Percentiles rank a stretch among this genome's conserved stretches.
These are phyloP conservation scores for Melanerpes aurifrons DNA, from an alignment of 2,113 vertebrate species.

Conservation along the genomic window DNA sequence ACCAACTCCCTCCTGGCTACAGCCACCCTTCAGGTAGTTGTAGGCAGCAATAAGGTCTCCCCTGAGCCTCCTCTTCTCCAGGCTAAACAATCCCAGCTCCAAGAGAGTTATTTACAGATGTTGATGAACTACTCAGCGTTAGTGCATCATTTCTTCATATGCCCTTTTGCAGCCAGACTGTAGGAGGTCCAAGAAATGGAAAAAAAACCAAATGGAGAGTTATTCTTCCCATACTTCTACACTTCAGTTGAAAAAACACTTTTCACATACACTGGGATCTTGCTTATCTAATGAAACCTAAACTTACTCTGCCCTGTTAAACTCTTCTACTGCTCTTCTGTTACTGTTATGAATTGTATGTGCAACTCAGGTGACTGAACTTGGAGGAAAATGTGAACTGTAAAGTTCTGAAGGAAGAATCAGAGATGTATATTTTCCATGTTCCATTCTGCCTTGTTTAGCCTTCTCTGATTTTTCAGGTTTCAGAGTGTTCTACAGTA, in stretches of 20 bases:
- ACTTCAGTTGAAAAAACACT: background rate
- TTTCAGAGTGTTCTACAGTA: background rate
- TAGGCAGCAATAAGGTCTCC: too few species aligned
- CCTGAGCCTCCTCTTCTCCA: too few species aligned
- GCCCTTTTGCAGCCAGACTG: background rate
- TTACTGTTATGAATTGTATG: background rate
- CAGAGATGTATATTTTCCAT: background rate
- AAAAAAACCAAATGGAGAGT: background rate
- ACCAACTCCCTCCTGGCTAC: too few species aligned
- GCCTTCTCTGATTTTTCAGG: background rate
- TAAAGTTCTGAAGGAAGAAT: background rate
- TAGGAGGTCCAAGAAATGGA: background rate
- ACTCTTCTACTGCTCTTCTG: background rate
- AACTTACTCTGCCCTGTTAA: background rate
- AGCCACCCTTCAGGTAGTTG: too few species aligned
- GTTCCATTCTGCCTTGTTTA: background rate
- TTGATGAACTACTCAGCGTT: background rate
- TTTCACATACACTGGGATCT: background rate
- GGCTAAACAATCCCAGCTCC: background rate
- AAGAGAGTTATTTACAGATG: background rate
- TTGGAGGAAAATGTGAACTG: conserved; percentile 7
- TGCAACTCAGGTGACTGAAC: background rate
- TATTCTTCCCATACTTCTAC: background rate
- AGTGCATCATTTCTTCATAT: background rate
- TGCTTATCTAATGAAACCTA: background rate